These are phyloP conservation scores for Zoroaster sp. DNA, from an alignment of 53 echinoderm and acorn worm genomes.

Conservation along the genomic window DNA sequence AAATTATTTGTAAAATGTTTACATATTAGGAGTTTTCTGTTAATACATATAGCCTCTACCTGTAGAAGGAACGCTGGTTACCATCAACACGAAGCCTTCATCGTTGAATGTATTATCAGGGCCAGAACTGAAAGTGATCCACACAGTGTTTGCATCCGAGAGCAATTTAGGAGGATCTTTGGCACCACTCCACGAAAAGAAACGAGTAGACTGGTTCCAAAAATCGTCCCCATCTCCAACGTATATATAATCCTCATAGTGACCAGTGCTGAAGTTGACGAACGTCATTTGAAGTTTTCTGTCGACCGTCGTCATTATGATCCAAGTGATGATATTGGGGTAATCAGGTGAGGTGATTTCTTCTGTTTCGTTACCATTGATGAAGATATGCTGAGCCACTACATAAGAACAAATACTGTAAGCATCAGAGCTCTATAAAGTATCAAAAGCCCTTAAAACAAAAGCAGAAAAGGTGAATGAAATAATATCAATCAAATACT, in stretches of 20 bases:
- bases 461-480: too few relatives aligned
- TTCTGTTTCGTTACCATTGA: background rate
- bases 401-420: too few relatives aligned
- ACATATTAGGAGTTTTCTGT: too few relatives aligned
- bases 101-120: background rate
- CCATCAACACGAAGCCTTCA: background rate
- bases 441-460: too few relatives aligned
- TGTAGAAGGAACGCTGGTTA: background rate
- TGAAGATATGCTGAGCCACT: background rate
- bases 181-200: constrained; percentile 13
- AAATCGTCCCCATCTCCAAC: background rate
- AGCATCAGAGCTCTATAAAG: too few relatives aligned
- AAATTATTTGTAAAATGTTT: too few relatives aligned
- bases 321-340: background rate
- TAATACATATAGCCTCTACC: too few relatives aligned
- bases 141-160: background rate
- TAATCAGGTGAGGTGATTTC: background rate
- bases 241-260: background rate
- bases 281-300: background rate
- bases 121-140: background rate
- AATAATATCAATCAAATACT: too few relatives aligned
- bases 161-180: background rate
- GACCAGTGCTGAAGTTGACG: background rate
- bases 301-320: background rate
- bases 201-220: background rate